Conservation (phyloP, 2,797 vertebrate genomes). For the Sebastolobus altivelis region DNA sequence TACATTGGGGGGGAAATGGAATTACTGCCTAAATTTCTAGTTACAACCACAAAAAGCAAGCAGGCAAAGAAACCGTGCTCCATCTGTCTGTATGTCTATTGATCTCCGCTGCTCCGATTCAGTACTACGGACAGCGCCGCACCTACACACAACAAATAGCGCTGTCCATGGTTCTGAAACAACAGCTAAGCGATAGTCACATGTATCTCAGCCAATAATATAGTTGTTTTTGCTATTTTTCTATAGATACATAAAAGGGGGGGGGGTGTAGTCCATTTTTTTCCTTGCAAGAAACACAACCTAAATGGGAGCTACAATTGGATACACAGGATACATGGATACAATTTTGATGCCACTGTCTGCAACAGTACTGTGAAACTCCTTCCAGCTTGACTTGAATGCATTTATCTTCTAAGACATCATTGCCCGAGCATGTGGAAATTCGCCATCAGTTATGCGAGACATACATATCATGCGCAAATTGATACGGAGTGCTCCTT, state of each 20-base stretch:
- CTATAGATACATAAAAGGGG: neutral
- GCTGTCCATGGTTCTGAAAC: neutral
- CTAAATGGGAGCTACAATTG: too few species aligned
- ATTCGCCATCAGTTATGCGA: constrained; percentile 53
- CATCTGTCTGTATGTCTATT: fast-evolving
- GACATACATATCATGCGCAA: constrained; percentile 66
- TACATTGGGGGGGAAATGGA: neutral
- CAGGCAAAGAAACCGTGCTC: neutral
- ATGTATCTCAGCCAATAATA: neutral
- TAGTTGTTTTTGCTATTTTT: neutral
- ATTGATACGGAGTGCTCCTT: constrained; percentile 72
- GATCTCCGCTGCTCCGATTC: neutral
- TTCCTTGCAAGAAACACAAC: neutral
- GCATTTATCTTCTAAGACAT: constrained; percentile 33
- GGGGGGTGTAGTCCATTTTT: too few species aligned
- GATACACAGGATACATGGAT: too few species aligned
- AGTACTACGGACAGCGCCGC: fast-evolving
- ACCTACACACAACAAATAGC: too few species aligned
- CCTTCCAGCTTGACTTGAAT: neutral
- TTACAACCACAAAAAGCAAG: neutral
- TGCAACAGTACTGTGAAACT: constrained; percentile 1
- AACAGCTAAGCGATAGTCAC: neutral
- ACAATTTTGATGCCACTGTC: neutral
- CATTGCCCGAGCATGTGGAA: constrained; percentile 41
- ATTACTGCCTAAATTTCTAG: neutral